Conservation (phyloP, 2,888 invertebrate genomes). For the Leptinotarsa juncta region DNA sequence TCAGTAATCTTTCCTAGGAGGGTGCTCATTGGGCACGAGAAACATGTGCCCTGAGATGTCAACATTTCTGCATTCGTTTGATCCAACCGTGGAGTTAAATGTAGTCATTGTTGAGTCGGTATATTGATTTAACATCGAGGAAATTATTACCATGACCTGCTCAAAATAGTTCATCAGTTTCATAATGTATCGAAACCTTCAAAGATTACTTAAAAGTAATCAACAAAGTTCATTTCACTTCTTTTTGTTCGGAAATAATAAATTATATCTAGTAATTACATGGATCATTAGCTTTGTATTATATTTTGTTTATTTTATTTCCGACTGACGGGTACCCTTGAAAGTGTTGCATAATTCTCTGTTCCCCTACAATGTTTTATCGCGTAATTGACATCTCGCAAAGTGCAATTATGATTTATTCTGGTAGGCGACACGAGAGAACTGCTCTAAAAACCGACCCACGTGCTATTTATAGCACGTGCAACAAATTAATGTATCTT, state of each 20-base stretch:
- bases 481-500: neutral
- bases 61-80: no score
- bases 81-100: no score
- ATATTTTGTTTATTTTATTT: neutral
- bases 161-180: neutral
- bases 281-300: neutral
- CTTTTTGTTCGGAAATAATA: neutral
- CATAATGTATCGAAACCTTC: neutral
- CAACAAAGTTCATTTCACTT: neutral
- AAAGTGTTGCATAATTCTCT: neutral
- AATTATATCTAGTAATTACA: neutral
- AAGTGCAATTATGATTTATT: constrained; percentile 23
- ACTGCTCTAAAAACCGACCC: constrained; percentile 10
- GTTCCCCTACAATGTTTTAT: neutral
- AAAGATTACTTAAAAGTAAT: neutral
- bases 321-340: neutral
- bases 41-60: no score
- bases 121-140: no score
- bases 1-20: no score
- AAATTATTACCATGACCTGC: no score
- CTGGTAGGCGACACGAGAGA: constrained; percentile 22
- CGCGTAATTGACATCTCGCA: constrained; percentile 16
- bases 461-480: constrained; percentile 27
- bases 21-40: no score
- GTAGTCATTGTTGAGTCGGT: no score